phyloP scores from a whole-genome alignment of 2,797 vertebrate genomes.

The Dicrostonyx torquatus region DNA sequence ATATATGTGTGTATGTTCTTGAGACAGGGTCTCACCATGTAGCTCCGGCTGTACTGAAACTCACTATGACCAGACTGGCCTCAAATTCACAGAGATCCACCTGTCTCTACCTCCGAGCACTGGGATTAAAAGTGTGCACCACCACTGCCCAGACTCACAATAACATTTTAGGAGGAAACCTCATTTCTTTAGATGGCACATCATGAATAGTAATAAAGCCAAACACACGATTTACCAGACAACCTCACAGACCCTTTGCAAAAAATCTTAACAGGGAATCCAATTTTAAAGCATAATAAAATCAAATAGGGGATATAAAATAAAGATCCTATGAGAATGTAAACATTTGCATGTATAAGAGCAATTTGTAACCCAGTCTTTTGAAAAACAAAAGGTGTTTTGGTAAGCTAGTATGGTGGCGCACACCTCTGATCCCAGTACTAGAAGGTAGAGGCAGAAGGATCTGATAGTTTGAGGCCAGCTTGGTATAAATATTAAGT shows the following conservation, averaged over 20 bases:
- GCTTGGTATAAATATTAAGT: neutral
- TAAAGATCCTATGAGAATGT: neutral
- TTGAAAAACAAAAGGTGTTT: neutral
- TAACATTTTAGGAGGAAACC: conserved; percentile 22
- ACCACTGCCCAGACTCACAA: neutral
- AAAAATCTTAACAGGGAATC: conserved; percentile 37
- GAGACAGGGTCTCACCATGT: neutral
- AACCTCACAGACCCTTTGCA: conserved; percentile 10
- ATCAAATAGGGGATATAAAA: conserved; percentile 30
- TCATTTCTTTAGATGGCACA: conserved; percentile 26
- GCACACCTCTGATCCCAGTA: neutral
- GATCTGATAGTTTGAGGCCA: neutral
- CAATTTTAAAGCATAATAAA: conserved; percentile 51
- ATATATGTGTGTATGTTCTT: neutral
- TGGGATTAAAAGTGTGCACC: neutral
- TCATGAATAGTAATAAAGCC: conserved; percentile 6
- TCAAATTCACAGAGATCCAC: neutral
- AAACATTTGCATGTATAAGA: neutral
- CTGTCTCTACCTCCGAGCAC: neutral
- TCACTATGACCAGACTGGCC: neutral
- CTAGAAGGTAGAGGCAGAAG: neutral
- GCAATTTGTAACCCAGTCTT: conserved; percentile 3
- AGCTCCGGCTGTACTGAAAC: neutral
- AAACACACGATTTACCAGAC: conserved; percentile 31
- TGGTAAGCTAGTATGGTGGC: neutral